Evolutionary conservation across 2,113 vertebrate species (phyloP).

Genomic region (mouse (Mus musculus)): GRCm39 chr15:26379001-26379500

Average conservation of each 20-base stretch:
- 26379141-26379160: constrained; percentile 57
- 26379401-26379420: background rate
- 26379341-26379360: background rate
- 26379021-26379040: constrained; percentile 41
- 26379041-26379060: constrained; percentile 59
- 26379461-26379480: constrained; percentile 2
- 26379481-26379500: background rate
- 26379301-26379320: constrained; percentile 57
- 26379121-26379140: constrained; percentile 20
- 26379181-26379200: background rate
- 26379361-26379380: background rate
- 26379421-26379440: background rate
- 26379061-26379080: constrained; percentile 61
- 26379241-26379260: background rate
- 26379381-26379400: background rate
- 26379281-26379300: constrained; percentile 47
- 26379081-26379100: constrained; percentile 66
- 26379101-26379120: constrained; percentile 58
- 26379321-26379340: background rate
- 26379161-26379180: constrained; percentile 66
- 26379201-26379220: constrained; percentile 21
- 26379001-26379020: constrained; percentile 39
- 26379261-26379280: constrained; percentile 56
- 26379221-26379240: background rate
- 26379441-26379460: background rate